A percentile compares a stretch with the other conserved stretches of the same genome.
These are phyloP conservation scores for Parnassius orleans DNA, from an alignment of 2,888 invertebrate genomes.

Conservation along the genomic window DNA sequence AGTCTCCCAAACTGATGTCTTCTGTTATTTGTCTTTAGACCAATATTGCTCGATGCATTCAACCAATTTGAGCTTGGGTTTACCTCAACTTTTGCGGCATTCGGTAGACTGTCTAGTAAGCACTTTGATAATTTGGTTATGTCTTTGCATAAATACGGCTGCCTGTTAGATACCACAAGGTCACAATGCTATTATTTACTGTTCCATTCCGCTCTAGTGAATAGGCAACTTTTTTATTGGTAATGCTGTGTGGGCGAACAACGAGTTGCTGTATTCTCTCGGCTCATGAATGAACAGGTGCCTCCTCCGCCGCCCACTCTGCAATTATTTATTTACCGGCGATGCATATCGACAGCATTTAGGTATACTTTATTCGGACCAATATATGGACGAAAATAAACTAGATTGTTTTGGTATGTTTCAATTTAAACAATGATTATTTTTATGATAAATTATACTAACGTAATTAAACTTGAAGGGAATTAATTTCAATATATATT, in stretches of 20 bases:
- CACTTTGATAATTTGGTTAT: too few species aligned
- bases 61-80: too few species aligned
- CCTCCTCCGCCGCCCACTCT: conserved; percentile 43
- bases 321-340: conserved; percentile 44
- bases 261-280: conserved; percentile 13
- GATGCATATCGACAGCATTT: conserved; percentile 39
- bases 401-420: background rate
- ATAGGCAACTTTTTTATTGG: conserved; percentile 16
- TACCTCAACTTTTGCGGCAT: too few species aligned
- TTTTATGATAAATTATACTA: background rate
- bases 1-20: too few species aligned
- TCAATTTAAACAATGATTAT: background rate
- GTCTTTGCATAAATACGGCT: too few species aligned
- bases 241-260: conserved; percentile 31
- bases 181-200: background rate
- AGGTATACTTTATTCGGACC: conserved; percentile 2
- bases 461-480: too few species aligned
- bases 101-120: too few species aligned
- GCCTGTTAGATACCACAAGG: background rate
- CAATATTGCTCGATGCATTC: too few species aligned
- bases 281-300: conserved; percentile 60
- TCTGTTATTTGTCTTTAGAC: too few species aligned
- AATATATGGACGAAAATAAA: background rate
- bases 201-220: conserved; percentile 8
- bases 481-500: too few species aligned